phyloP scores from a whole-genome alignment of 1,140 invertebrate genomes.

The Drosophila ironensis region DNA sequence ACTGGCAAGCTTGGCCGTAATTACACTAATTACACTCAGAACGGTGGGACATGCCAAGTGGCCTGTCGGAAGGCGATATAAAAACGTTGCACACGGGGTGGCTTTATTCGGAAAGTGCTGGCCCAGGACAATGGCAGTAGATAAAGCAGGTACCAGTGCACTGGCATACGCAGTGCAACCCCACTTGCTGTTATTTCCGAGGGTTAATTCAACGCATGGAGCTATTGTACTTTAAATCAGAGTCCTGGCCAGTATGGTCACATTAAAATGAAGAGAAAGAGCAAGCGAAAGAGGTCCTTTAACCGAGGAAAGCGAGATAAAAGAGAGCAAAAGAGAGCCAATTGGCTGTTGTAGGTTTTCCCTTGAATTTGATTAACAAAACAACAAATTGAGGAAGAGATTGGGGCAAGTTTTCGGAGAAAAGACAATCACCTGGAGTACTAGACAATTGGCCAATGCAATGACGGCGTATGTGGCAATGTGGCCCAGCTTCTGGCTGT shows the following conservation, averaged over 20 bases:
- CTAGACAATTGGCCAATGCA: constrained; percentile 6
- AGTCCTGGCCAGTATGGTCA: constrained; percentile 12
- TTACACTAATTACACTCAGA: constrained; percentile 58
- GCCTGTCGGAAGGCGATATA: constrained; percentile 11
- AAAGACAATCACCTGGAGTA: constrained; percentile 39
- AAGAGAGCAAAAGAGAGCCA: neutral
- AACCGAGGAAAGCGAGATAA: neutral
- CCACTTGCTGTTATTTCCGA: neutral
- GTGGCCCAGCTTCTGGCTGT: constrained; percentile 13
- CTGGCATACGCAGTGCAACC: neutral
- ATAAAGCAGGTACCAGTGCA: constrained; percentile 30
- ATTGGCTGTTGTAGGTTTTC: constrained; percentile 23
- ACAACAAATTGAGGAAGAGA: constrained; percentile 4
- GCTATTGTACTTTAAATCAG: constrained; percentile 23
- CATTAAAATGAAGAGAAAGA: constrained; percentile 12
- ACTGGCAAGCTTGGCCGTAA: constrained; percentile 27
- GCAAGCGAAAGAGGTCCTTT: neutral
- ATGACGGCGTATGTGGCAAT: constrained; percentile 5
- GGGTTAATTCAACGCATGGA: constrained; percentile 20
- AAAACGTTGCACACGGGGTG: neutral
- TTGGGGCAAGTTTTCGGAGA: neutral
- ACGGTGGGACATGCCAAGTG: constrained; percentile 9
- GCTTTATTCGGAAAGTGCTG: neutral
- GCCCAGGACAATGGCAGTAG: constrained; percentile 5
- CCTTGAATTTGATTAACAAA: constrained; percentile 38